Percentiles rank a stretch among this genome's conserved stretches.
Evolutionary conservation across 1,140 invertebrate genomes (phyloP).

Genomic region (Nebria ingens): DNA sequence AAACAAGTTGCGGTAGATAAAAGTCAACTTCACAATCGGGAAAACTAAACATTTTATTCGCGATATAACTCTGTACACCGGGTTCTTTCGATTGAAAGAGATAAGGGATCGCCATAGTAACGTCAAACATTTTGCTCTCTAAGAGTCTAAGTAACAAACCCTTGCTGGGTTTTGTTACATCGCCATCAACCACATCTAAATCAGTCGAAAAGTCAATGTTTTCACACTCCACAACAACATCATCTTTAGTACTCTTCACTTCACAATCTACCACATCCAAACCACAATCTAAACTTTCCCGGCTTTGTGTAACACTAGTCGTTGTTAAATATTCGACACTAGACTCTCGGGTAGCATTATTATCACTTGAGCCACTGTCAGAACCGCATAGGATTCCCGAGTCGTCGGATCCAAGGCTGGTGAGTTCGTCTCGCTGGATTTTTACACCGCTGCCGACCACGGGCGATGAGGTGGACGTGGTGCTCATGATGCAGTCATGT

Average conservation of each 20-base stretch:
- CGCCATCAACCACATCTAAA: background rate
- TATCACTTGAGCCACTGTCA: constrained; percentile 43
- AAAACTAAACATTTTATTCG: constrained; percentile 95
- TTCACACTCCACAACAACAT: constrained; percentile 6
- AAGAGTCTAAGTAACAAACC: constrained; percentile 71
- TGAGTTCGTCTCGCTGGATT: constrained; percentile 51
- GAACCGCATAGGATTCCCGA: constrained; percentile 69
- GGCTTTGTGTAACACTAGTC: constrained; percentile 40
- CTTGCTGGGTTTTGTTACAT: constrained; percentile 21
- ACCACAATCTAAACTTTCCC: constrained; percentile 51
- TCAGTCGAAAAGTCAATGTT: background rate
- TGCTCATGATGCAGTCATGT: constrained; percentile 14
- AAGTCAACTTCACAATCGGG: constrained; percentile 87
- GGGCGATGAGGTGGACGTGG: constrained; percentile 9
- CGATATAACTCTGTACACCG: constrained; percentile 91
- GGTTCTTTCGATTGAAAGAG: constrained; percentile 97
- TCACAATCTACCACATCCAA: constrained; percentile 46
- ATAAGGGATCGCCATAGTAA: constrained; percentile 96
- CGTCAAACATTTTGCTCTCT: constrained; percentile 94
- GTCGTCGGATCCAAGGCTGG: constrained; percentile 74
- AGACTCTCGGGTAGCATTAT: constrained; percentile 25
- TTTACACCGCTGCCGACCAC: constrained; percentile 14
- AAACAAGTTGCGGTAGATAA: constrained; percentile 93
- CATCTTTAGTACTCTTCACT: constrained; percentile 30
- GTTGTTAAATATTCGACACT: constrained; percentile 36